Evolutionary conservation across 2,888 invertebrate genomes (phyloP), one percentile per base, ranked within the genome.

Genomic region (Microctonus brassicae): DNA sequence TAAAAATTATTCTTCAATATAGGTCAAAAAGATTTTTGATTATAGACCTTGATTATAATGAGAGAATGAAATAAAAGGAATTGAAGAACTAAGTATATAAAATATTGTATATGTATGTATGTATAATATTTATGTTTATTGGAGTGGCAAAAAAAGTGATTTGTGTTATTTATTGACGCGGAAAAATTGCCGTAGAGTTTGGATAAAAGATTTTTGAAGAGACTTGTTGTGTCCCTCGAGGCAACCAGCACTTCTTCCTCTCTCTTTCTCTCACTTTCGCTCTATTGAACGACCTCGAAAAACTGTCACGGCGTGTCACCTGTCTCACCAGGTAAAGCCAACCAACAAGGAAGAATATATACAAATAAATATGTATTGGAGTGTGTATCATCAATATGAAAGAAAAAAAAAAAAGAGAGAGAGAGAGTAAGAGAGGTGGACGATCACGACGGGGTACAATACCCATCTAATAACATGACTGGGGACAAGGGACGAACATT

Each of bases 291-390:
- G 73, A 47, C 70, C 70, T 52, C 65, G 17, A 70, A 68, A 72
- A 76, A 76, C 70, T 77, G 77, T 77, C 77, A 73, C 69, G 67
- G 72, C 72, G 65, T 75, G 77, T 77, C 77, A 77, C 77, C 77
- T 77, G 77, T 75, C 74, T 76, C 73, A 72, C 57, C 75, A 76
- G 76, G 77, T 74, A 76, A 70, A 64, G 29, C 64, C 34, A 64
- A 72, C 65, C 69, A 69, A 17, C 47, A 17, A 47, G 1, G 47
- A 47, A 17, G 9, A 17, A 20, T 17, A 3, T 7, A 47, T 47
- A 47, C 17, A 36, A 9, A 36, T 36, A 36, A 9, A 36, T 36
- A 36, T 36, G 20, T 20, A 20, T 22, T 20, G n/a, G n/a, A 1
- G 2, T 36, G n/a, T 6, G 2, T 36, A 65, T n/a, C n/a, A n/a